Conservation (phyloP, 2,797 vertebrate genomes). For the Phataginus tricuspis region DNA sequence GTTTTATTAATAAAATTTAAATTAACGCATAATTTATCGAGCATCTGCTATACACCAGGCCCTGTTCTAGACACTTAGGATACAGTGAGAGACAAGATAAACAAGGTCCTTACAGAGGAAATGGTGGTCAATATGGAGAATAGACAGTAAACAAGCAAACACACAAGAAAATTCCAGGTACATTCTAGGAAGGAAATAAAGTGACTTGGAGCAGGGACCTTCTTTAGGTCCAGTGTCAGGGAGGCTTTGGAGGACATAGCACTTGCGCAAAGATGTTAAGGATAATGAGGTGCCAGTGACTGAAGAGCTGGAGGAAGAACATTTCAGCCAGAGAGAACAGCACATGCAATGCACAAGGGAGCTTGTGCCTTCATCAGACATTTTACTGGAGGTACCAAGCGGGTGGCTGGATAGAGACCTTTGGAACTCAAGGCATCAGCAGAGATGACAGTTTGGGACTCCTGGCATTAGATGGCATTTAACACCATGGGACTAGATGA, state of each 20-base stretch:
- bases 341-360: not conserved
- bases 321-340: not conserved
- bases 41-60: not conserved
- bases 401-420: not conserved
- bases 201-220: not conserved
- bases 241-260: not conserved
- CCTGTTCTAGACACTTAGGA: not conserved
- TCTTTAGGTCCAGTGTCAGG: not conserved
- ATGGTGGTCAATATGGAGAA: not conserved
- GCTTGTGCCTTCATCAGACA: not conserved
- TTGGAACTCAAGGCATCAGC: not conserved
- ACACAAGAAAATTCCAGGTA: not conserved
- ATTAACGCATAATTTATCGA: not conserved
- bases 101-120: not conserved
- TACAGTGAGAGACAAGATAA: not conserved
- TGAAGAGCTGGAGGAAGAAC: not conserved
- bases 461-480: not conserved
- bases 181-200: not conserved
- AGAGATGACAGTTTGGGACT: not conserved
- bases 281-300: not conserved
- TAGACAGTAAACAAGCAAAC: not conserved
- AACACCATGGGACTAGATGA: not conserved
- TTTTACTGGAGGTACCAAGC: not conserved
- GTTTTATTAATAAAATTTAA: slow-evolving; percentile 25
- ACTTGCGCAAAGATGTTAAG: not conserved